Base-by-base conservation (phyloP, 2,113 vertebrate genomes). In the Apistogramma diplotaenia region DNA sequence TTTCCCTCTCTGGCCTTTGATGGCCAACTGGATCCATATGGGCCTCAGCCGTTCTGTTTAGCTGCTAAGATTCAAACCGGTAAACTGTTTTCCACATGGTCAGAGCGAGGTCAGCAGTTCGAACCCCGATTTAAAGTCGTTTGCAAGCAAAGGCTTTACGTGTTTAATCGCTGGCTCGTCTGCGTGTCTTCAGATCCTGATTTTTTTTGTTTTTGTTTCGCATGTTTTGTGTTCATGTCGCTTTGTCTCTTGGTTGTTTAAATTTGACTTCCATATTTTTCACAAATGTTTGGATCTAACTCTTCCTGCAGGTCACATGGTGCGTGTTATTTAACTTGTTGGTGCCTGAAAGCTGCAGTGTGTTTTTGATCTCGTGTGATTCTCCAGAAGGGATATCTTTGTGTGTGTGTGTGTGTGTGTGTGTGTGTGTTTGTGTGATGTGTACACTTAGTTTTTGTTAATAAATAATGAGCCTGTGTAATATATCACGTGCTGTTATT, bases 21-120 rank as follows among this genome's bases (percentile, higher is more conserved):
- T 81, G 83, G 82, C 75, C 87, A 89, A 91, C 89, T 86, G 87
- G 78, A 89, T 89, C 89, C 91, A 93, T 82, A 85, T 92, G 87
- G 72, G 54, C 82, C 43, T 81, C 53, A 4, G 76, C 70, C 1
- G 62, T 59, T 81, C 65, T 74, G 80, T 83, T 86, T 65, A 79
- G 79, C 70, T 12, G 77, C 76, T 56, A 80, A 82, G 85, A 89
- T 57, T 84, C 78, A 82, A 77, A 85, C 84, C 54, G 16, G 10
- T 83, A 85, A 90, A 90, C 91, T 87, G 43, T 79, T 88, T 85
- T 85, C 88, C 90, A 85, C 87, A 89, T 83, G 86, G 81, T 56
- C 83, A 75, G 59, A 76, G 0, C 0, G 0, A 23, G 87, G 87
- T 90, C 84, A 67, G 18, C 15, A 21, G 90, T 79, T 88, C 77